Evolutionary conservation across 2,113 vertebrate species (phyloP), one percentile per base, ranked within the genome.

Genomic region (Phyllopteryx taeniolatus): DNA sequence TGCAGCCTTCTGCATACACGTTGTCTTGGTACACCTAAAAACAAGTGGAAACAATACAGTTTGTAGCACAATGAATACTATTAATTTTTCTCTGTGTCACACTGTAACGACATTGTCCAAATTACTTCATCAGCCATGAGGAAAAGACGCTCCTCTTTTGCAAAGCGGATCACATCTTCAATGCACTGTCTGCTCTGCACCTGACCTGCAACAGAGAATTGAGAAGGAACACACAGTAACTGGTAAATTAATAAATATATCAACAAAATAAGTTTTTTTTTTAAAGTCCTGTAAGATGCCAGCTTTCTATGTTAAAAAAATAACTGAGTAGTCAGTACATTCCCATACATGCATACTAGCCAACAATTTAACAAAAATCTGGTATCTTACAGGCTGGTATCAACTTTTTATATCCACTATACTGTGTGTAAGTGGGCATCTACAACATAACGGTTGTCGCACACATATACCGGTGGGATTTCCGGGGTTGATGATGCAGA

Each of bases 401-500:
- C 35, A 39, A 39, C 35, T 39, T 39, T 39, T 39, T 49, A 0
- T 9, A 49, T 15, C 47, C 47, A 49, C 12, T 49, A 49, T 49
- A 13, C 47, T 49, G 47, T 49, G 1, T 49, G 47, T 27, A 27
- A 27, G 27, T 27, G 27, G 27, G 27, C 27, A 27, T 27, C 27
- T 27, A 27, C 27, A 27, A 27, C 27, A 27, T 27, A 27, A 27
- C 27, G 27, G 35, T 3, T 39, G 35, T 39, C 3, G 4, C 35
- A 39, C 35, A 6, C 4, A 6, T 39, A 39, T 83, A 98, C 96
- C 96, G 0, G 96, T 96, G 70, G 96, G 96, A 81, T 97, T 97
- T n/a, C 96, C 96, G 0, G 96, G 96, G 87, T 96, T 96, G 91
- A 97, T 97, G 87, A 96, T 88, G 79, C 96, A 98, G 12, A 98